Conservation (phyloP, 2,113 vertebrate genomes). For the Macaca fascicularis region T2T-MFA8v1.1 NC_088377.1:193452001-193452500, state of each 20-base stretch:
- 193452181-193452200: neutral
- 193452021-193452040: neutral
- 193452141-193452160: fast-evolving
- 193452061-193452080: neutral
- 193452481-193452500: neutral
- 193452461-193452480: neutral
- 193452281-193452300: neutral
- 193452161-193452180: neutral
- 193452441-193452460: neutral
- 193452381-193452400: neutral
- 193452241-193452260: fast-evolving
- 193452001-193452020: neutral
- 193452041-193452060: neutral
- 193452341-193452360: fast-evolving
- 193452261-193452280: neutral
- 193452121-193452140: neutral
- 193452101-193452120: neutral
- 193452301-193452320: neutral
- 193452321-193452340: too few species aligned
- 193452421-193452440: fast-evolving
- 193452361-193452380: neutral
- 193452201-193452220: neutral
- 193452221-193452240: neutral
- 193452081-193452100: neutral
- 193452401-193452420: neutral